Conservation (phyloP, 2,797 vertebrate species). For the Acanthurus leucopareius region DNA sequence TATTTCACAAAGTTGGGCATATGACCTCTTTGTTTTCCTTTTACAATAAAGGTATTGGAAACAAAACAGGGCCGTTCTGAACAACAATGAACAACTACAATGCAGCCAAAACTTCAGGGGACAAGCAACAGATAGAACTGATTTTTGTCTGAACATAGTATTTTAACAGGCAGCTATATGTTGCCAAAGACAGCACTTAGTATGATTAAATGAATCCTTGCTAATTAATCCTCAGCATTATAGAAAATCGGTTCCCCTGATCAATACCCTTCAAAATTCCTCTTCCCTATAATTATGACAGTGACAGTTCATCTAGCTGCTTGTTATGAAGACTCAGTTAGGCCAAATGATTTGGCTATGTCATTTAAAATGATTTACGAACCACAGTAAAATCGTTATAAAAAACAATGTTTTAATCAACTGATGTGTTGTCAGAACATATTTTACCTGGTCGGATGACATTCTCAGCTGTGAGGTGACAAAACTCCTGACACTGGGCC, state of each 20-base stretch:
- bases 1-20: neutral
- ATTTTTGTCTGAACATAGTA: neutral
- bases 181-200: neutral
- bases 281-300: slow-evolving; percentile 6
- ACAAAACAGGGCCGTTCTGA: slow-evolving; percentile 40
- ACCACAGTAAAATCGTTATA: neutral
- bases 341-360: neutral
- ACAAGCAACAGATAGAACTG: neutral
- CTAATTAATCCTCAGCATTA: neutral
- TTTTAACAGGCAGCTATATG: neutral
- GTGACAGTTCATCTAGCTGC: neutral
- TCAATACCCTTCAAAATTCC: neutral
- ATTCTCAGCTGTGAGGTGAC: slow-evolving; percentile 80
- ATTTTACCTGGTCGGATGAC: slow-evolving; percentile 82
- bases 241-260: neutral
- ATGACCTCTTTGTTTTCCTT: slow-evolving; percentile 12
- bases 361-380: neutral
- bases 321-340: neutral
- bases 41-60: slow-evolving; percentile 29
- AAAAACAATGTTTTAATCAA: neutral
- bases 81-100: slow-evolving; percentile 18
- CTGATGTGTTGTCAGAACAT: neutral
- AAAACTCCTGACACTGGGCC: slow-evolving; percentile 74
- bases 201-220: neutral
- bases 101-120: neutral